Evolutionary conservation across 2,888 invertebrate genomes (phyloP).

Genomic region (Calephelis perditalis): DNA sequence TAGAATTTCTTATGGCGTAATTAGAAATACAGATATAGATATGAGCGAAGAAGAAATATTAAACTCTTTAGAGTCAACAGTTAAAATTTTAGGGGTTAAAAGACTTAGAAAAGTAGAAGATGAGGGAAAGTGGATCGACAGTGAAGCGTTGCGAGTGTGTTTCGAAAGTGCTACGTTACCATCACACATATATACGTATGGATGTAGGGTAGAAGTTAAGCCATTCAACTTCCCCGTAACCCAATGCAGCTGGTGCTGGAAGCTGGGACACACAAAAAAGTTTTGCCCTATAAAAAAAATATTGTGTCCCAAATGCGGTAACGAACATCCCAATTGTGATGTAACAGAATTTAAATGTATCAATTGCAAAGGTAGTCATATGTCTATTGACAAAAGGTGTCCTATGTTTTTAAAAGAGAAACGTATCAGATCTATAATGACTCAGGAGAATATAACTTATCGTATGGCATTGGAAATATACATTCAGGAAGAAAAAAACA

Average conservation of each 20-base stretch:
- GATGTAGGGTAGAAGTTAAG: not conserved
- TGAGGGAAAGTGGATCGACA: constrained; percentile 14
- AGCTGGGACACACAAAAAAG: not conserved
- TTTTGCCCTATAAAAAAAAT: not conserved
- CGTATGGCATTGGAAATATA: not conserved
- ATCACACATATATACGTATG: not conserved
- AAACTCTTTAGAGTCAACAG: constrained; percentile 16
- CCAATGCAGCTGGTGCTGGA: not conserved
- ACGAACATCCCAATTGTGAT: constrained; percentile 2
- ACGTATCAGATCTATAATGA: not conserved
- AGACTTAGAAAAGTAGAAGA: constrained; percentile 18
- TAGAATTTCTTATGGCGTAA: constrained; percentile 23
- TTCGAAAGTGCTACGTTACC: not conserved
- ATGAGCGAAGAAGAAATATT: constrained; percentile 22
- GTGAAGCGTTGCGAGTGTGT: not conserved
- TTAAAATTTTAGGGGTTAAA: constrained; percentile 20
- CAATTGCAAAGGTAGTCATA: not conserved
- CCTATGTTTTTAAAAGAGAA: not conserved
- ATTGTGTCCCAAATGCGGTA: constrained; percentile 10
- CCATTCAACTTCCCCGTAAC: not conserved
- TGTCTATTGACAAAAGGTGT: not conserved
- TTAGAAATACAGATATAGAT: constrained; percentile 24
- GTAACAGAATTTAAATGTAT: not conserved
- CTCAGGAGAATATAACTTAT: constrained; percentile 1
- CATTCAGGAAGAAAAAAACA: not conserved